phyloP scores from a whole-genome alignment of 1,140 invertebrate species.

The Drosophila nasuta region DNA sequence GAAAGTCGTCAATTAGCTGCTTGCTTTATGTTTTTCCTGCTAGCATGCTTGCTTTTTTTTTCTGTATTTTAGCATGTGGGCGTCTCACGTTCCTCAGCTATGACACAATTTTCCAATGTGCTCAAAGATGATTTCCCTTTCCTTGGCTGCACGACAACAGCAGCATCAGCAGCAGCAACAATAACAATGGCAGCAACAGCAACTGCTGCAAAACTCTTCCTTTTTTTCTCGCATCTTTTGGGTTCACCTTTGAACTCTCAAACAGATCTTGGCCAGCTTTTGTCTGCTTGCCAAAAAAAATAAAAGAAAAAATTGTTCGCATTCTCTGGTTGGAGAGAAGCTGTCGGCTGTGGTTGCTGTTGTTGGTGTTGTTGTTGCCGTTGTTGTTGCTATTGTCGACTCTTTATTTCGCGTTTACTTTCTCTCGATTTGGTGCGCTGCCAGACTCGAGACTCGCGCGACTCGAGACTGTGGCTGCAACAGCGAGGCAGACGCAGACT shows the following conservation, averaged over 20 bases:
- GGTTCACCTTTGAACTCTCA: slow-evolving; percentile 41
- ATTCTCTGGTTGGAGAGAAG: slow-evolving; percentile 33
- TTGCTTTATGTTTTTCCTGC: background rate
- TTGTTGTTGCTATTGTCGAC: slow-evolving; percentile 35
- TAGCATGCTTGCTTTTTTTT: background rate
- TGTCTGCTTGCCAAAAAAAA: slow-evolving; percentile 22
- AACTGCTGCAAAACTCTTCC: slow-evolving; percentile 45
- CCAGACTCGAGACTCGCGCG: slow-evolving; percentile 46
- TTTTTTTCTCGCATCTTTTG: slow-evolving; percentile 11
- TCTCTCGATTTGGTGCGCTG: slow-evolving; percentile 76
- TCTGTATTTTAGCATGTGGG: slow-evolving; percentile 19
- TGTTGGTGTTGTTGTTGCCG: slow-evolving; percentile 20
- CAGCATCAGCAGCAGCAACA: background rate
- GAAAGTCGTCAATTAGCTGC: slow-evolving; percentile 37
- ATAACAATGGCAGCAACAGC: slow-evolving; percentile 18
- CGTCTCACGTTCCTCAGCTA: slow-evolving; percentile 34
- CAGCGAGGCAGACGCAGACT: slow-evolving; percentile 15
- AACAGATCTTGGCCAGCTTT: slow-evolving; percentile 40
- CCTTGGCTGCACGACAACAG: slow-evolving; percentile 33
- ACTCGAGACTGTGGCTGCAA: background rate
- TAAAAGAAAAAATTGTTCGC: slow-evolving; percentile 19
- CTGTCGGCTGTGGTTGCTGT: slow-evolving; percentile 4
- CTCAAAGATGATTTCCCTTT: slow-evolving; percentile 42
- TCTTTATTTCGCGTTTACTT: slow-evolving; percentile 62
- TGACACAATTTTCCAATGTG: slow-evolving; percentile 46